phyloP scores from a whole-genome alignment of 2,888 invertebrate genomes.

The Polydesmus complanatus region DNA sequence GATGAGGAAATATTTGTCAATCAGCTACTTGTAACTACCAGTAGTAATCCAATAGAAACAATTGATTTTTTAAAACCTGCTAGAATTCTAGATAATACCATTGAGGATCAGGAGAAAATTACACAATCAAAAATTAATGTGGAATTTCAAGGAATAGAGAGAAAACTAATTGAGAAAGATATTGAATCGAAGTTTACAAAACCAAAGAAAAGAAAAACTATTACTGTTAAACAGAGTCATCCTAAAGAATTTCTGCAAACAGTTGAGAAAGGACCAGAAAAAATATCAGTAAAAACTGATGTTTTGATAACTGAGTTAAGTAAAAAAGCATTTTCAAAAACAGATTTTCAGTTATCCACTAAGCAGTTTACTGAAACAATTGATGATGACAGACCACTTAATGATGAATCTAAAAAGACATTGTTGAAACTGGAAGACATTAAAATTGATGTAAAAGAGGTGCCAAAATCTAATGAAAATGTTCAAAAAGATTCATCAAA shows the following conservation, averaged over 20 bases:
- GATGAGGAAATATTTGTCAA: too few species aligned
- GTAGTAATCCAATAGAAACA: too few species aligned
- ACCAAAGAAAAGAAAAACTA: not conserved
- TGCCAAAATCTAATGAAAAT: not conserved
- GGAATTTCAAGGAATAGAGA: conserved; percentile 3
- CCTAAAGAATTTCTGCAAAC: not conserved
- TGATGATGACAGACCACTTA: not conserved
- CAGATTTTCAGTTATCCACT: not conserved
- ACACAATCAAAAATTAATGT: not conserved
- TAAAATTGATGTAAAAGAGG: not conserved
- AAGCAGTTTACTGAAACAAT: too few species aligned
- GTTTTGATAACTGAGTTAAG: not conserved
- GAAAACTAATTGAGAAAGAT: conserved; percentile 4
- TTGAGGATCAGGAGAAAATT: too few species aligned
- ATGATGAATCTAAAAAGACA: not conserved
- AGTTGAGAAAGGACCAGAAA: not conserved
- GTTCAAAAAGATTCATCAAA: not conserved
- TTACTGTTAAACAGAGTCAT: not conserved
- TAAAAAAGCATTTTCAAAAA: not conserved
- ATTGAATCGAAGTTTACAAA: not conserved
- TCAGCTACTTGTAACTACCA: too few species aligned
- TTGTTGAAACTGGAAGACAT: not conserved
- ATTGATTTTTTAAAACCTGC: too few species aligned
- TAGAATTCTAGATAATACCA: too few species aligned
- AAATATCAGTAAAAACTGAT: not conserved